phyloP scores from a whole-genome alignment of 2,888 invertebrate species.

The Chrysolina americana region DNA sequence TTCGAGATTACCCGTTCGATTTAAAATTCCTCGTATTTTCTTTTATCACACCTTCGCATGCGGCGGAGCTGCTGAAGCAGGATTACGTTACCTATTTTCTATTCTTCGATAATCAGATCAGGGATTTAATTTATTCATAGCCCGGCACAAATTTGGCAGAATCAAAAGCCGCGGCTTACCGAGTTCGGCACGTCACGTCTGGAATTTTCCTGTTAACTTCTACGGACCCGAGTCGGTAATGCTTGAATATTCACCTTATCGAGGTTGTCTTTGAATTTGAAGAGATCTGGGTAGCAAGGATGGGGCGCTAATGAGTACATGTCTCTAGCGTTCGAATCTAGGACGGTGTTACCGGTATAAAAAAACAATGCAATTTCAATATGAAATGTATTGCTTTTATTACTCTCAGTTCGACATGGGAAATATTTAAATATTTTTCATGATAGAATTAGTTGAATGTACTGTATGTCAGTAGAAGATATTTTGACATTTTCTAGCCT shows the following conservation, averaged over 20 bases:
- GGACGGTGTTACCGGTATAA: too few species aligned
- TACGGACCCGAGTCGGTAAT: background rate
- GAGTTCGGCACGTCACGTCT: background rate
- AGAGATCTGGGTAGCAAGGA: too few species aligned
- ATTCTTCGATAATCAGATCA: background rate
- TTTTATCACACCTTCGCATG: slow-evolving; percentile 7
- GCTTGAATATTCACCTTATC: background rate
- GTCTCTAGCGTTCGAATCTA: too few species aligned
- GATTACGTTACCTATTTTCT: slow-evolving; percentile 9
- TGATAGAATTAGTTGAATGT: too few species aligned
- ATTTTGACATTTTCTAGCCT: too few species aligned
- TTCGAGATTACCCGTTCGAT: background rate
- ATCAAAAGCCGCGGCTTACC: slow-evolving; percentile 4
- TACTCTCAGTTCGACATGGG: too few species aligned
- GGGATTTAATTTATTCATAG: slow-evolving; percentile 10
- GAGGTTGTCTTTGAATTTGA: background rate
- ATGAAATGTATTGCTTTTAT: too few species aligned
- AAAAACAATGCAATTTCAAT: too few species aligned
- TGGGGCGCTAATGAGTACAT: too few species aligned
- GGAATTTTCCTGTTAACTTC: slow-evolving; percentile 14
- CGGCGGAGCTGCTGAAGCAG: background rate
- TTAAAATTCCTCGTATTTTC: background rate
- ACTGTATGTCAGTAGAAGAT: too few species aligned
- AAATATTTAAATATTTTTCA: too few species aligned
- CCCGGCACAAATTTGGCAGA: background rate